These are phyloP conservation scores for Tetramorium alpestre DNA, from an alignment of 1,140 invertebrate species.

Conservation along the genomic window DNA sequence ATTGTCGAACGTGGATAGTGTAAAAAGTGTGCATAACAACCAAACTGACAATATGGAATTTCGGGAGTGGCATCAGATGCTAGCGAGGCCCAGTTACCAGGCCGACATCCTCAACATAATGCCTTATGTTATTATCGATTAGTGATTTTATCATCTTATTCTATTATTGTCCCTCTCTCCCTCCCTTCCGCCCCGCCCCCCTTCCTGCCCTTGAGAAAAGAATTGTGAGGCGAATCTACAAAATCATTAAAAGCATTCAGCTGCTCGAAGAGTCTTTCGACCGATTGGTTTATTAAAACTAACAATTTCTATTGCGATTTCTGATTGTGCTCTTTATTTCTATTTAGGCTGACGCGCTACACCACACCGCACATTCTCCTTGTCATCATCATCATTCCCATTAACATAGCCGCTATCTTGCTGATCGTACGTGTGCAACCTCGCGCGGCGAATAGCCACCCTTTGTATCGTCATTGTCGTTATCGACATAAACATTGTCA, in stretches of 20 bases:
- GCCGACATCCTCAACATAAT: constrained; percentile 93
- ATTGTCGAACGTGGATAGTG: constrained; percentile 54
- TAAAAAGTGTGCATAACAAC: constrained; percentile 67
- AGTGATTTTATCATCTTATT: constrained; percentile 80
- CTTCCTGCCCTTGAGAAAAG: not conserved
- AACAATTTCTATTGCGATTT: constrained; percentile 73
- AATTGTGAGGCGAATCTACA: constrained; percentile 65
- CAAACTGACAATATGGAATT: constrained; percentile 85
- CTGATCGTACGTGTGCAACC: not conserved
- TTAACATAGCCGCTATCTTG: constrained; percentile 25
- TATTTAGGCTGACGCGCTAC: constrained; percentile 56
- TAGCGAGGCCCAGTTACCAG: constrained; percentile 89
- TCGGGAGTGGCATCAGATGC: constrained; percentile 93
- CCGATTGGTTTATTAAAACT: constrained; percentile 66
- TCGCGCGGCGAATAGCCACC: constrained; percentile 18
- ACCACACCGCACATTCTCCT: constrained; percentile 45
- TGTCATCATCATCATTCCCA: constrained; percentile 32
- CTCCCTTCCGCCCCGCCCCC: not conserved
- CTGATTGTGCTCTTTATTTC: constrained; percentile 68
- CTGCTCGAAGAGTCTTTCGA: not conserved
- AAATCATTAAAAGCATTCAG: constrained; percentile 47
- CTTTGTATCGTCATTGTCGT: constrained; percentile 38
- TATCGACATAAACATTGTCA: constrained; percentile 28
- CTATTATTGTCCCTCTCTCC: constrained; percentile 64
- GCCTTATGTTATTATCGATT: constrained; percentile 97